Base-by-base conservation (phyloP, 2,888 invertebrate genomes). In the Leptinotarsa tumamoca region DNA sequence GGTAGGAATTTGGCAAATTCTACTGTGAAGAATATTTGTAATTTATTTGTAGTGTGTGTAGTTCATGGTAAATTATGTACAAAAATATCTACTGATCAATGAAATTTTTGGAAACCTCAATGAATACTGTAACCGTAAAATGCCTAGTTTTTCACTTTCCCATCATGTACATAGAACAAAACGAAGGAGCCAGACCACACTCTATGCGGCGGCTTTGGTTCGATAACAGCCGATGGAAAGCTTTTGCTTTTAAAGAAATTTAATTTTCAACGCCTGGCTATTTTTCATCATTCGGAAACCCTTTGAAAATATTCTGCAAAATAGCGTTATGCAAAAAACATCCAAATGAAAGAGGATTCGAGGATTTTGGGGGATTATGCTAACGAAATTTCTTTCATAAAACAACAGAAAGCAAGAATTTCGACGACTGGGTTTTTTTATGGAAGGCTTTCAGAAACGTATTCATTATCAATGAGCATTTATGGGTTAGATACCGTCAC, bases 211-310 rank as follows among this genome's bases (percentile, higher is more conserved):
- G 23, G 68, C 27, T 68, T 68, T 52, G 68, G 33, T 68, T 68
- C 68, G 27, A 68, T 68, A 68, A 68, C 52, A 10, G 50, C 27
- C 68, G 68, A 68, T 51, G 23, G 43, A 68, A 68, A 52, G 68
- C 68, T 68, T 68, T 68, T 68, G 68, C 68, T 68, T 68, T 68
- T 52, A 68, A 68, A 68, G 68, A 68, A 68, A 68, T 51, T 68
- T 51, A 52, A 68, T 68, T 68, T 43, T 27, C 51, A 33, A 52
- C 68, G 68, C 27, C 68, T 27, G 52, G 52, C 50, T 56, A 68
- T 68, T 68, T 68, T 68, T 68, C 68, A 68, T 49, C 68, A 68
- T 68, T 56, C 18, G 27, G 13, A 68, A 68, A 68, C 68, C 33
- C 68, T 68, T 56, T 68, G 15, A 23, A 68, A 68, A 33, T 54